Evolutionary conservation across 2,888 invertebrate genomes (phyloP).

Genomic region (Mimas tiliae): DNA sequence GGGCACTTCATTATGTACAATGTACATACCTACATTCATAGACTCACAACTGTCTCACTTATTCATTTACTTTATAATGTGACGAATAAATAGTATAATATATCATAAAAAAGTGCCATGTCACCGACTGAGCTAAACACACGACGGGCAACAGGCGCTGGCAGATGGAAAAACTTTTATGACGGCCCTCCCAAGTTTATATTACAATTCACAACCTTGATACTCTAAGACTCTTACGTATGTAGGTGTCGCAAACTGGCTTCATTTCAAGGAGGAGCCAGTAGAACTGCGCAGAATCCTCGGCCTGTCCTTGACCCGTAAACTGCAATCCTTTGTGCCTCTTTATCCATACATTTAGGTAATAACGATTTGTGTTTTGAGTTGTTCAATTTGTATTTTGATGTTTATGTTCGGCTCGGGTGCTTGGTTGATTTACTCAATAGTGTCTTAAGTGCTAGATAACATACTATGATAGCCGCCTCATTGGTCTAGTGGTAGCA

Average conservation of each 20-base stretch:
- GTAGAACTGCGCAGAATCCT: slow-evolving; percentile 75
- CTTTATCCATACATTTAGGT: slow-evolving; percentile 37
- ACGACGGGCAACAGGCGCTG: slow-evolving; percentile 9
- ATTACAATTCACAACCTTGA: background rate
- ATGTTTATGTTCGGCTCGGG: no score
- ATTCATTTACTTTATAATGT: no score
- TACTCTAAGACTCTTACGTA: slow-evolving; percentile 5
- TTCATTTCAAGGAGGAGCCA: slow-evolving; percentile 17
- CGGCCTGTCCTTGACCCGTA: slow-evolving; percentile 77
- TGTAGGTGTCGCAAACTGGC: slow-evolving; percentile 18
- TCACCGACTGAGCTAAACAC: no score
- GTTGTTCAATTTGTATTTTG: background rate
- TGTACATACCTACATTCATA: no score
- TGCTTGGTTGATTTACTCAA: no score
- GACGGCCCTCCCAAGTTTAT: slow-evolving; percentile 7
- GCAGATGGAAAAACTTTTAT: slow-evolving; percentile 16
- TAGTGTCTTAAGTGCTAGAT: no score
- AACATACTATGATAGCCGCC: no score
- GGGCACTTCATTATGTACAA: no score
- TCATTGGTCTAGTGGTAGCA: no score
- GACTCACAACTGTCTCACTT: no score
- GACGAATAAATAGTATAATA: no score
- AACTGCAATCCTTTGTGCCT: slow-evolving; percentile 72
- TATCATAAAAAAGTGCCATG: no score
- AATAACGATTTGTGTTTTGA: slow-evolving; percentile 31